Conservation (phyloP, 2,113 vertebrate genomes). For the Halcyon malimbica region DNA sequence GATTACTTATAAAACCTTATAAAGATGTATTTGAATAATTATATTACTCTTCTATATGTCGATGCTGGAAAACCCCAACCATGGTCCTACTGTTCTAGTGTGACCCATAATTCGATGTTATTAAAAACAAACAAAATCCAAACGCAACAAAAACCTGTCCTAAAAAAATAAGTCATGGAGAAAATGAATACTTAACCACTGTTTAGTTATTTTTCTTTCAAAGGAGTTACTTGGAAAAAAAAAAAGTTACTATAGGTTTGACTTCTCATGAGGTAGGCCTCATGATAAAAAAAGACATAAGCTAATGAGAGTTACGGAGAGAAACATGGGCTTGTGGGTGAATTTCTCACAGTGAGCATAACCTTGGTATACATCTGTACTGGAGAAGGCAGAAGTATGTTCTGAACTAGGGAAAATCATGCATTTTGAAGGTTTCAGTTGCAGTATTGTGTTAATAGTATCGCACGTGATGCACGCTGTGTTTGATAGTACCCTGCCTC, state of each 20-base stretch:
- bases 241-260: not conserved
- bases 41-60: not conserved
- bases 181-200: not conserved
- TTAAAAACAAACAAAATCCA: not conserved
- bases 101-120: not conserved
- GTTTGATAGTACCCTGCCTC: not conserved
- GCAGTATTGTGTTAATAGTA: not conserved
- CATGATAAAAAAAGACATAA: not conserved
- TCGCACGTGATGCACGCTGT: not conserved
- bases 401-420: not conserved
- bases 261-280: not conserved
- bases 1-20: not conserved
- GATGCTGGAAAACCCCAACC: not conserved
- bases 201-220: not conserved
- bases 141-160: not conserved
- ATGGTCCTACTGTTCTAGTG: not conserved
- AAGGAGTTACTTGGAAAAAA: not conserved
- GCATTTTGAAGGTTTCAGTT: not conserved
- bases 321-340: not conserved
- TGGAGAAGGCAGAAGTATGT: not conserved
- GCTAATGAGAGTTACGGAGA: not conserved
- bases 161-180: not conserved
- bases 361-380: fast-evolving
- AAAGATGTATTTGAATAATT: not conserved
- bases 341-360: not conserved